A percentile compares a stretch with the other conserved stretches of the same genome.
These are phyloP conservation scores for Drosophila nasuta DNA, from an alignment of 1,140 invertebrate species.

Conservation along the genomic window DNA sequence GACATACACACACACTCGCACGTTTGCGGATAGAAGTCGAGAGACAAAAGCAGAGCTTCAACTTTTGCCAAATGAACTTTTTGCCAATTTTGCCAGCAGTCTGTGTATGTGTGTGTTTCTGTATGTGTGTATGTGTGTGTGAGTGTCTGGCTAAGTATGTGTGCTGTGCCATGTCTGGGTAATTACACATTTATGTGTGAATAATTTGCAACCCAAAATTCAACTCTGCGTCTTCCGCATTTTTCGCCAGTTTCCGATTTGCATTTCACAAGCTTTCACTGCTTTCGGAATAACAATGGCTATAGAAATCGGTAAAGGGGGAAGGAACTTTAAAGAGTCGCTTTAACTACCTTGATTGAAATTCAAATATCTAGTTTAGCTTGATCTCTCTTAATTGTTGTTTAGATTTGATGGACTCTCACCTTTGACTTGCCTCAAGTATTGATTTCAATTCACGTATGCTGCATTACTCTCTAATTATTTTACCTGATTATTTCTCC, in stretches of 20 bases:
- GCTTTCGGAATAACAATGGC: too few relatives aligned
- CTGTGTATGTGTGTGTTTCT: slow-evolving; percentile 24
- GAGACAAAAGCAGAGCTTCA: slow-evolving; percentile 25
- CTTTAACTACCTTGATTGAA: too few relatives aligned
- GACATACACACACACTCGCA: neutral
- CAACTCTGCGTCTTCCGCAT: slow-evolving; percentile 8
- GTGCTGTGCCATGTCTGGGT: slow-evolving; percentile 73
- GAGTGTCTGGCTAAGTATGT: slow-evolving; percentile 16
- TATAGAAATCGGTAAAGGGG: neutral
- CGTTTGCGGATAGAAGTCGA: neutral
- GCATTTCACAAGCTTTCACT: slow-evolving; percentile 15
- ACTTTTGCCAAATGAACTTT: slow-evolving; percentile 69
- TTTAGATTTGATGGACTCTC: too few relatives aligned
- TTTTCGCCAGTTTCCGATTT: slow-evolving; percentile 26
- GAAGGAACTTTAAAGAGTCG: neutral
- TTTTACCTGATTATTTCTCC: too few relatives aligned
- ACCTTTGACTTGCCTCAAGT: too few relatives aligned
- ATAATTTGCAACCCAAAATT: slow-evolving; percentile 70
- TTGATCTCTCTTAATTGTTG: too few relatives aligned
- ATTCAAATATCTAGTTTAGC: too few relatives aligned
- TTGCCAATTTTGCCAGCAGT: slow-evolving; percentile 64
- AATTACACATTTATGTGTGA: slow-evolving; percentile 80
- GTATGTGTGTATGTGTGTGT: slow-evolving; percentile 37
- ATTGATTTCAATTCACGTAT: too few relatives aligned
- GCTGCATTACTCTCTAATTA: too few relatives aligned